These are phyloP conservation scores for Saccopteryx bilineata DNA, from an alignment of 2,113 vertebrate genomes.

Conservation along the genomic window DNA sequence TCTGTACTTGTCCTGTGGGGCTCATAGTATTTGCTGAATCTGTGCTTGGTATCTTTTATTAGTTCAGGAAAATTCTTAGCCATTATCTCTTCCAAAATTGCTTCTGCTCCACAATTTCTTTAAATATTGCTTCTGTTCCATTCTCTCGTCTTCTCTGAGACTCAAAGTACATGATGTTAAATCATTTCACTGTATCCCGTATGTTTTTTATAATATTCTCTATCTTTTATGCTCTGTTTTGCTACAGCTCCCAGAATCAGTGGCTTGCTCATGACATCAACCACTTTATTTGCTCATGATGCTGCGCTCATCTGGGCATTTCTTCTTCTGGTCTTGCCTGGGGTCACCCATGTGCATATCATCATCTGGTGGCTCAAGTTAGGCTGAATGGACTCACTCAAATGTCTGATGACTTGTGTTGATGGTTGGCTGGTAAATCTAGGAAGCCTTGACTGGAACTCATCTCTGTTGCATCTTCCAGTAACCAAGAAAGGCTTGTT, in stretches of 20 bases:
- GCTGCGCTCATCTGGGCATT: background rate
- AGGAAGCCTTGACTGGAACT: constrained; percentile 20
- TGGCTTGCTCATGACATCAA: constrained; percentile 45
- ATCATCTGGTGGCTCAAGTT: background rate
- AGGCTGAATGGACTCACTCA: constrained; percentile 38
- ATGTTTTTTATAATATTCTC: background rate
- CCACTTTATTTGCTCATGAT: constrained; percentile 44
- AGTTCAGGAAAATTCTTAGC: constrained; percentile 54
- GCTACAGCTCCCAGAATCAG: constrained; percentile 33
- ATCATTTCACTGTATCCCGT: background rate
- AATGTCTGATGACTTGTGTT: constrained; percentile 14
- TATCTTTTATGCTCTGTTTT: constrained; percentile 40
- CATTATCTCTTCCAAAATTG: constrained; percentile 48
- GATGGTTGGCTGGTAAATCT: background rate
- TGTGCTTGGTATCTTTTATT: constrained; percentile 47
- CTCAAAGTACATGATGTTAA: constrained; percentile 37
- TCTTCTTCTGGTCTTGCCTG: constrained; percentile 26
- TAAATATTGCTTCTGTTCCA: constrained; percentile 49
- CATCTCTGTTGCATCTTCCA: constrained; percentile 11
- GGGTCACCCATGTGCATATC: background rate
- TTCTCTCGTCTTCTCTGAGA: constrained; percentile 44
- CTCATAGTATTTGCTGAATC: background rate
- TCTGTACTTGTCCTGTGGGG: constrained; percentile 2
- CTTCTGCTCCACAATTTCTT: constrained; percentile 45
- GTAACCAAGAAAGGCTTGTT: background rate